Conservation (phyloP, 2,797 vertebrate species). For the Salmo trutta region DNA sequence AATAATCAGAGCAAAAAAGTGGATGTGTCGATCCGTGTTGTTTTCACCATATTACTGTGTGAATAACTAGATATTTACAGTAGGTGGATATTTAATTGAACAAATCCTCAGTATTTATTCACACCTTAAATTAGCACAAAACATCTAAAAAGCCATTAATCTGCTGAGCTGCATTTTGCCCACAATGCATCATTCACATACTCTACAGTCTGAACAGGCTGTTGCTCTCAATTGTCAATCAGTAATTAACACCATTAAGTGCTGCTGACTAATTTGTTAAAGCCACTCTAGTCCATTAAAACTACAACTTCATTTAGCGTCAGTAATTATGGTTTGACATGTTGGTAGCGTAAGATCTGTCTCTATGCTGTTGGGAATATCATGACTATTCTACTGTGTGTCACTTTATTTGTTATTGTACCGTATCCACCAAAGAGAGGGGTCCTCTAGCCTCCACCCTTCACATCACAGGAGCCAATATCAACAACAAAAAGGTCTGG, state of each 20-base stretch:
- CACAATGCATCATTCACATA: background rate
- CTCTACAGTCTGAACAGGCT: background rate
- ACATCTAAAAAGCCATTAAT: background rate
- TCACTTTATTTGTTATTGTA: background rate
- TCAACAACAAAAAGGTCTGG: conserved; percentile 11
- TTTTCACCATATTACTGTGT: conserved; percentile 14
- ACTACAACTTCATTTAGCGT: background rate
- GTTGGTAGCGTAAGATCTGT: background rate
- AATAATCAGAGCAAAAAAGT: conserved; percentile 18
- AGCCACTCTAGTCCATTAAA: conserved; percentile 1
- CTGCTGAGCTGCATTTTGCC: background rate
- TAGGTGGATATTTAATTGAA: background rate
- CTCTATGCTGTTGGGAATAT: background rate
- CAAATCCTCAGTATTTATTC: background rate
- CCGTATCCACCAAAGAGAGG: background rate
- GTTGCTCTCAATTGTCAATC: conserved; percentile 9
- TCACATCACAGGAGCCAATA: conserved; percentile 28
- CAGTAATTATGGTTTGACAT: background rate
- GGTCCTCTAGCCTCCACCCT: conserved; percentile 5
- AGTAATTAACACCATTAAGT: background rate
- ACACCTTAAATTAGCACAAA: background rate
- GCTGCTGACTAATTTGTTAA: background rate
- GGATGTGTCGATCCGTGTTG: conserved; percentile 8
- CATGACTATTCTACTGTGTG: background rate
- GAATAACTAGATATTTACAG: background rate